phyloP scores from a whole-genome alignment of 1,140 invertebrate species.

The Euborellia annulipes region DNA sequence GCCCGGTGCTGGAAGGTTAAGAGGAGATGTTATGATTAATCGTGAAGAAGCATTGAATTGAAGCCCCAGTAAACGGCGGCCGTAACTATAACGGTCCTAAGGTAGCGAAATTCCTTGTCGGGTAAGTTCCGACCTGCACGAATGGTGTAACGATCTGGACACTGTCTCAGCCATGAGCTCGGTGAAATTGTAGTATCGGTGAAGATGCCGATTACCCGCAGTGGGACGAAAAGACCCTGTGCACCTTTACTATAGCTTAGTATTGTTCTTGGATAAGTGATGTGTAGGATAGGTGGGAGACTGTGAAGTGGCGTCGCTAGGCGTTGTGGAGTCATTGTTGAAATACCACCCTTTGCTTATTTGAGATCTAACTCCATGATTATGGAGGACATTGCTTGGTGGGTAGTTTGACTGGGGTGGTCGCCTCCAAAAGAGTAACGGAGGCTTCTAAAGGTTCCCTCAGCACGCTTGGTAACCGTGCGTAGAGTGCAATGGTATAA shows the following conservation, averaged over 20 bases:
- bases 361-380: conserved; percentile 3
- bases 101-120: conserved; percentile 21
- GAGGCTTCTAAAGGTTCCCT: conserved; percentile 13
- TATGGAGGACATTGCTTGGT: conserved; percentile 11
- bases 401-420: conserved; percentile 18
- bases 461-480: conserved; percentile 10
- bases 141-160: conserved; percentile 18
- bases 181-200: conserved; percentile 22
- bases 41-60: conserved; percentile 22
- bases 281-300: conserved; percentile 16
- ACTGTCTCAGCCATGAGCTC: conserved; percentile 18
- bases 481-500: conserved; percentile 13
- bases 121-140: conserved; percentile 20
- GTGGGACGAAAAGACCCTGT: conserved; percentile 25
- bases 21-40: conserved; percentile 28
- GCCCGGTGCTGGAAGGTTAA: conserved; percentile 23
- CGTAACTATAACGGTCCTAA: conserved; percentile 29
- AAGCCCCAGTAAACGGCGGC: conserved; percentile 30
- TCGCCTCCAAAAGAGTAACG: conserved; percentile 16
- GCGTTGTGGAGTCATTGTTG: conserved; percentile 10
- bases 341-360: conserved; percentile 11
- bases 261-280: conserved; percentile 8
- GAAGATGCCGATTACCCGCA: conserved; percentile 22
- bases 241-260: conserved; percentile 18
- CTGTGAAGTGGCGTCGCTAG: conserved; percentile 9